Percentiles rank a stretch among this genome's conserved stretches.
Conservation (phyloP, 1,140 invertebrate species). For the Whitmania pigra region DNA sequence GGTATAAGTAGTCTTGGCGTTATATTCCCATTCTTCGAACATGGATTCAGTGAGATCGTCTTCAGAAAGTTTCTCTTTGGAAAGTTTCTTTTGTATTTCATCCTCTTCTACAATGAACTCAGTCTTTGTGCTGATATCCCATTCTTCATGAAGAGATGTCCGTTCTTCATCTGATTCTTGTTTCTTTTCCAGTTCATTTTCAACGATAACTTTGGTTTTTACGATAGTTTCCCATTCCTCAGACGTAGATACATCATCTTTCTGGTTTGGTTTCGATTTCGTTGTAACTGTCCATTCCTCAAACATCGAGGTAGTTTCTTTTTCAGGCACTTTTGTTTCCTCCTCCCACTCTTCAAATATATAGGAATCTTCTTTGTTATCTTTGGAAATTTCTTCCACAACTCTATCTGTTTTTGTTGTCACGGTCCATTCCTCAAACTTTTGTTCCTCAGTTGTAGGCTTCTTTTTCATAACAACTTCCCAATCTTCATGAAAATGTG, state of each 20-base stretch:
- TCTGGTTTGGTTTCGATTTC: not conserved
- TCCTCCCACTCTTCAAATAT: conserved; percentile 16
- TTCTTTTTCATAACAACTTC: not conserved
- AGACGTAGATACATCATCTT: not conserved
- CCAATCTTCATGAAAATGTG: not conserved
- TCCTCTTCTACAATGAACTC: not conserved
- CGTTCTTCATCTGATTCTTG: conserved; percentile 6
- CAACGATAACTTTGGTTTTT: not conserved
- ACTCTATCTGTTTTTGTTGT: conserved; percentile 14
- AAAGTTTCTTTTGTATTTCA: not conserved
- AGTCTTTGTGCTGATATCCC: conserved; percentile 3
- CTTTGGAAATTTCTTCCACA: conserved; percentile 2
- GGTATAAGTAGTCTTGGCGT: conserved; percentile 1
- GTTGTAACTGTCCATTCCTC: not conserved
- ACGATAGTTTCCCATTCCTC: conserved; percentile 10
- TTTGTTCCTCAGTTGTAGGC: not conserved
- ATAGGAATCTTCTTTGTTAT: not conserved
- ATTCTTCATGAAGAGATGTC: conserved; percentile 15
- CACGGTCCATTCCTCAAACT: not conserved
- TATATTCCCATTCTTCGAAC: conserved; percentile 15
- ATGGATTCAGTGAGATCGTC: conserved; percentile 4
- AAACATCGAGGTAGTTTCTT: not conserved
- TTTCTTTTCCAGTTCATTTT: conserved; percentile 1
- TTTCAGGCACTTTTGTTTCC: no score
- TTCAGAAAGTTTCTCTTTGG: conserved; percentile 12